These are phyloP conservation scores for Nettapus auritus DNA, from an alignment of 2,113 vertebrate genomes.

Conservation along the genomic window DNA sequence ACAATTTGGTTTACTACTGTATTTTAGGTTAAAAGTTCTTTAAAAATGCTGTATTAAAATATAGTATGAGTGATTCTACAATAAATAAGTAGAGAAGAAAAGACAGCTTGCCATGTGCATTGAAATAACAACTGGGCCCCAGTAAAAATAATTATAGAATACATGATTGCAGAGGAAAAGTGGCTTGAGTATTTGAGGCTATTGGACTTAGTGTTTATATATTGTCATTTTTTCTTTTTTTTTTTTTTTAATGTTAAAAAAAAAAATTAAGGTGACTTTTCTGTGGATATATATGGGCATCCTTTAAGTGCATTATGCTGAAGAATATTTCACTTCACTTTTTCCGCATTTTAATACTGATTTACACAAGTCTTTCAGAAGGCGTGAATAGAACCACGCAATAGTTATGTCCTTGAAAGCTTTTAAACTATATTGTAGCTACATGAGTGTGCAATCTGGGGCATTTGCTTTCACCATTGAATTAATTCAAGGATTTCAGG, in stretches of 20 bases:
- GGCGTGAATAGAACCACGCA: not conserved
- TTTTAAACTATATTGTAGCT: not conserved
- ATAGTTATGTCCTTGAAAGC: not conserved
- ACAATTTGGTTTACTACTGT: not conserved
- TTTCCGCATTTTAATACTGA: not conserved
- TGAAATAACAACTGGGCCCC: constrained; percentile 21
- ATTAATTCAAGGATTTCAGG: not conserved
- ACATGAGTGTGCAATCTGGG: not conserved
- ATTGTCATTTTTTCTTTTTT: not conserved
- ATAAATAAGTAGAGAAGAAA: not conserved
- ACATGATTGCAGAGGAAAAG: not conserved
- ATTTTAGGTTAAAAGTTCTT: not conserved
- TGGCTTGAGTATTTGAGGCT: constrained; percentile 1
- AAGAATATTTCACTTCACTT: constrained; percentile 34
- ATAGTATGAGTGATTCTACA: not conserved
- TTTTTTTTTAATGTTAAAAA: not conserved
- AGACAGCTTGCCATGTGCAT: constrained; percentile 14
- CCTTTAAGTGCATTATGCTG: not conserved
- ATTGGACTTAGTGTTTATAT: not conserved
- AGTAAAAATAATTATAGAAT: constrained; percentile 1
- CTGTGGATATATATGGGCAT: not conserved
- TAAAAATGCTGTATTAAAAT: not conserved
- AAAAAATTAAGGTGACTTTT: not conserved
- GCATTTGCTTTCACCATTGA: not conserved
- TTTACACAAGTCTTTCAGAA: not conserved